Evolutionary conservation across 2,888 invertebrate genomes (phyloP).

Genomic region (Tryphoninae sp.): DNA sequence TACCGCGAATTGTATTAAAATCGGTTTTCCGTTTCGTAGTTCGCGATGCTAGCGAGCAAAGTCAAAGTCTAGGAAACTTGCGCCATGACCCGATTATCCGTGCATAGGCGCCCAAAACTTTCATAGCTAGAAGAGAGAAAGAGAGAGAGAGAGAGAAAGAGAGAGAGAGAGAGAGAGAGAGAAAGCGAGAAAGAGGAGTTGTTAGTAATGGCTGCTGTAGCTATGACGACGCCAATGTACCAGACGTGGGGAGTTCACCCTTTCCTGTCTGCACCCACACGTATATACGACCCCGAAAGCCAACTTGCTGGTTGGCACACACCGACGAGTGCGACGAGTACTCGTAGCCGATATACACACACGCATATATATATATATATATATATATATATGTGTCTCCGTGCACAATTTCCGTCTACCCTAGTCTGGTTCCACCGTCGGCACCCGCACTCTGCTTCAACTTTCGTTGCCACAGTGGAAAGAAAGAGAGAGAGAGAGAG

Average conservation of each 20-base stretch:
- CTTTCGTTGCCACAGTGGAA: constrained; percentile 42
- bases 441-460: constrained; percentile 48
- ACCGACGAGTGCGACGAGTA: constrained; percentile 68
- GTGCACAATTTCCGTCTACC: constrained; percentile 64
- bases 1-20: too few species aligned
- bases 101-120: constrained; percentile 40
- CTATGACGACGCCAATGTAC: constrained; percentile 76
- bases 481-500: constrained; percentile 24
- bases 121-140: constrained; percentile 5
- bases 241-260: constrained; percentile 77
- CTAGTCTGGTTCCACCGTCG: constrained; percentile 61
- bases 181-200: background rate
- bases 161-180: too few species aligned
- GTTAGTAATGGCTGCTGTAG: constrained; percentile 45
- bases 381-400: background rate
- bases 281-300: constrained; percentile 63
- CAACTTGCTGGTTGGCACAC: constrained; percentile 66
- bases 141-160: background rate
- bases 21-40: too few species aligned
- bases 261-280: constrained; percentile 78
- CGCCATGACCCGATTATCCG: constrained; percentile 65
- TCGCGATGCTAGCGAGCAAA: constrained; percentile 26
- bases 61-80: constrained; percentile 40
- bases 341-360: constrained; percentile 63
- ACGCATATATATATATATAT: background rate